Evolutionary conservation across 1,140 invertebrate species (phyloP).

Genomic region (Ganaspis sp.): DNA sequence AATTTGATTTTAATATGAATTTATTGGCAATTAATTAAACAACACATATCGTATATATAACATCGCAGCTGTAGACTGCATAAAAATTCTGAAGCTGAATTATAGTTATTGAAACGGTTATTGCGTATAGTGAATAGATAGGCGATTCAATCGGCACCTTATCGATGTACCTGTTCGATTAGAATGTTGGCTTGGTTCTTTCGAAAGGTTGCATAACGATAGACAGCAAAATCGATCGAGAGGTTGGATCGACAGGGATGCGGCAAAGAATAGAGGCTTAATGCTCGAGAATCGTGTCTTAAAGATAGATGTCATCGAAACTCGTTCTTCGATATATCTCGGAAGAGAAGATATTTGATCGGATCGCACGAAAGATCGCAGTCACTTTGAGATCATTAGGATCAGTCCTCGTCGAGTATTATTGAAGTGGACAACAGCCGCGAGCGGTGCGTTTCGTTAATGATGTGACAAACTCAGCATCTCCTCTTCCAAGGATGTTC

Average conservation of each 20-base stretch:
- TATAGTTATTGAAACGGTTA: neutral
- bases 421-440: constrained; percentile 22
- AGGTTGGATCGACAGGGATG: constrained; percentile 1
- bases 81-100: constrained; percentile 3
- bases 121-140: neutral
- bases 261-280: neutral
- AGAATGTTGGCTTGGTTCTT: neutral
- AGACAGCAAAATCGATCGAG: neutral
- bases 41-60: neutral
- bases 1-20: constrained; percentile 16
- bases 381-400: constrained; percentile 28
- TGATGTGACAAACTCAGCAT: constrained; percentile 13
- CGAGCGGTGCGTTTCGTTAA: constrained; percentile 14
- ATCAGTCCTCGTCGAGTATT: constrained; percentile 24
- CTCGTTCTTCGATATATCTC: constrained; percentile 13
- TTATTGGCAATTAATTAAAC: neutral
- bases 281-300: constrained; percentile 3
- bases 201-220: constrained; percentile 12
- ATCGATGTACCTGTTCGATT: constrained; percentile 22
- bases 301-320: constrained; percentile 23
- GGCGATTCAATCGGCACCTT: constrained; percentile 17
- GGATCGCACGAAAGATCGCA: constrained; percentile 23
- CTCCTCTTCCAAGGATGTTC: constrained; percentile 16
- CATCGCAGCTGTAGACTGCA: neutral
- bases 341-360: constrained; percentile 13